phyloP scores from a whole-genome alignment of 2,888 invertebrate species.

The Rapana venosa region DNA sequence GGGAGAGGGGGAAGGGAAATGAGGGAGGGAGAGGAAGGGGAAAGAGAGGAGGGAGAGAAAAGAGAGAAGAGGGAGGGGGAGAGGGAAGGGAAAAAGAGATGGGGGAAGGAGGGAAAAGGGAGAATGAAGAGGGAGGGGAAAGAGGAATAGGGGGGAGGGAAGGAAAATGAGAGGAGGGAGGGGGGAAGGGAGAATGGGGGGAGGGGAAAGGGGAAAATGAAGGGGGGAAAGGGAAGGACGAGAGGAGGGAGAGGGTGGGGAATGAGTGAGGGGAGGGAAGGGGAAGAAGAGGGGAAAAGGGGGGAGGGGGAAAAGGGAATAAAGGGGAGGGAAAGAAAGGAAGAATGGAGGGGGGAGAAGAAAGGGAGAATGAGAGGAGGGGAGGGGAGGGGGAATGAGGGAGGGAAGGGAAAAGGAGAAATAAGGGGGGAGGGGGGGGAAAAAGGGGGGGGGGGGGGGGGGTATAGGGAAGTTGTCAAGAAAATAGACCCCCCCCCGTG shows the following conservation, averaged over 20 bases:
- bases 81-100: background rate
- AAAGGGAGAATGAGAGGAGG: background rate
- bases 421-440: background rate
- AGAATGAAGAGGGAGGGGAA: background rate
- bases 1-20: background rate
- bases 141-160: background rate
- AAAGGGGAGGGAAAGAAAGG: background rate
- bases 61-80: background rate
- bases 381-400: background rate
- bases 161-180: background rate
- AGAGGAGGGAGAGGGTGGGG: background rate
- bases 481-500: too few relatives aligned
- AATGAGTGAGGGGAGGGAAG: background rate
- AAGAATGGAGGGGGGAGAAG: background rate
- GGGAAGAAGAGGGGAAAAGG: background rate
- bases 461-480: background rate
- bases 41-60: background rate
- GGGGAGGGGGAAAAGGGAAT: background rate
- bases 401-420: background rate
- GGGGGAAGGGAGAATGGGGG: background rate
- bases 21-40: background rate
- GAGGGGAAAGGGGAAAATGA: background rate
- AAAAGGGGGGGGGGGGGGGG: background rate
- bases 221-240: too few relatives aligned
- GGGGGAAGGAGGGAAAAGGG: slow-evolving; percentile 4